Evolutionary conservation across 2,888 invertebrate species (phyloP).

Genomic region (Drosophila anomelani): DNA sequence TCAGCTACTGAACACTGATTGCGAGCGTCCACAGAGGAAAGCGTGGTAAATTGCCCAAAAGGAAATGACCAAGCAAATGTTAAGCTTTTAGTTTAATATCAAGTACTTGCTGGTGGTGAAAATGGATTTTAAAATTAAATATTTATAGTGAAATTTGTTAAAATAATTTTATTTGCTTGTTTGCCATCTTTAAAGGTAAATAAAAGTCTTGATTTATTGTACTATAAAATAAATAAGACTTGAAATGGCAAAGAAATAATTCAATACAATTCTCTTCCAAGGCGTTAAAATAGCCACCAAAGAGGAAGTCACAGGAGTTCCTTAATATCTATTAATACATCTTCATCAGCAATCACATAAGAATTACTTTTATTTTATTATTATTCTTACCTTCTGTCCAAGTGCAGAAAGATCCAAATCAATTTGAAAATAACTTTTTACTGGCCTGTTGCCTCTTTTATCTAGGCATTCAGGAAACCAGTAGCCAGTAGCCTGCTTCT

Average conservation of each 20-base stretch:
- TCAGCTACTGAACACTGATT: slow-evolving; percentile 53
- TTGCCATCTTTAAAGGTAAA: too few relatives aligned
- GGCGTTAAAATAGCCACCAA: too few relatives aligned
- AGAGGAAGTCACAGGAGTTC: not conserved
- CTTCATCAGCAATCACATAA: slow-evolving; percentile 15
- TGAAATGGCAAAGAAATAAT: not conserved
- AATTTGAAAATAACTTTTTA: slow-evolving; percentile 41
- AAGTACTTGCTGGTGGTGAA: not conserved
- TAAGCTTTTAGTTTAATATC: slow-evolving; percentile 6
- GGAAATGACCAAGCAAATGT: slow-evolving; percentile 21
- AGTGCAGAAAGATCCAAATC: slow-evolving; percentile 31
- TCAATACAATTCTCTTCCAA: not conserved
- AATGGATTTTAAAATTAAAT: not conserved
- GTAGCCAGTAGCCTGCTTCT: slow-evolving; percentile 39
- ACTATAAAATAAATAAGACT: not conserved
- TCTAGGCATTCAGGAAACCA: slow-evolving; percentile 37
- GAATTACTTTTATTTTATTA: slow-evolving; percentile 35
- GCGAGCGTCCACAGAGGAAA: slow-evolving; percentile 20
- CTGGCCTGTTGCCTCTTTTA: slow-evolving; percentile 12
- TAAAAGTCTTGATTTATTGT: not conserved
- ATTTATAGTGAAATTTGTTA: not conserved
- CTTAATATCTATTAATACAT: slow-evolving; percentile 12
- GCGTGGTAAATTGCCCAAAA: slow-evolving; percentile 25
- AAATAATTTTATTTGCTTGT: too few relatives aligned
- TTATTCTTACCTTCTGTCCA: slow-evolving; percentile 16